A percentile compares a stretch with the other conserved stretches of the same genome.
Evolutionary conservation across 2,113 vertebrate genomes (phyloP).

Genomic region (Oncorhynchus keta): DNA sequence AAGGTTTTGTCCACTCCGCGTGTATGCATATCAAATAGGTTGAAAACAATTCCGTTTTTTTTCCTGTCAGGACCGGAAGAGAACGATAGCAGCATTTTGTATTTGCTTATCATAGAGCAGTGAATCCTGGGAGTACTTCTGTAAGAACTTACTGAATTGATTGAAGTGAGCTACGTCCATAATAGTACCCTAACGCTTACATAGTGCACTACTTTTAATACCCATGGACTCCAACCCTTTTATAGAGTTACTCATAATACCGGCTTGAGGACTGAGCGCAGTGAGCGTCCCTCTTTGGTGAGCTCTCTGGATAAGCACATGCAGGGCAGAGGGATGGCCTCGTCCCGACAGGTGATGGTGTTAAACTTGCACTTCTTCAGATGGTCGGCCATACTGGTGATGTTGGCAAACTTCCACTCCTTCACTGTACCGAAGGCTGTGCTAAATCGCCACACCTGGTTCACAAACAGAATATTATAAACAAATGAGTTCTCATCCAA

Average conservation of each 20-base stretch:
- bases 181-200: too few species aligned
- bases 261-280: conserved; percentile 94
- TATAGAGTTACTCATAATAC: conserved; percentile 65
- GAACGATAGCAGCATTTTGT: conserved; percentile 31
- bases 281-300: conserved; percentile 91
- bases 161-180: too few species aligned
- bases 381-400: conserved; percentile 98
- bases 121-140: too few species aligned
- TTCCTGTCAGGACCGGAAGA: conserved; percentile 57
- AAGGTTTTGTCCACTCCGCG: too few species aligned
- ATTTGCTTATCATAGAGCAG: conserved; percentile 32
- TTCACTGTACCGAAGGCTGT: conserved; percentile 96
- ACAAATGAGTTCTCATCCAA: too few species aligned
- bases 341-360: conserved; percentile 83
- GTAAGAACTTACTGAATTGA: too few species aligned
- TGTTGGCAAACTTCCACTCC: conserved; percentile 97
- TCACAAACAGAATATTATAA: background rate
- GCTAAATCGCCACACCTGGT: conserved; percentile 96
- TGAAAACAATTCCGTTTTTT: conserved; percentile 64
- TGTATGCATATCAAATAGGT: conserved; percentile 6
- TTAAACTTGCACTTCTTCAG: conserved; percentile 97
- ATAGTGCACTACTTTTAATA: too few species aligned
- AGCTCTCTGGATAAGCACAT: conserved; percentile 98
- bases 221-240: background rate
- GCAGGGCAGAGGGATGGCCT: conserved; percentile 92